Conservation (phyloP, 1,140 invertebrate species). For the Phortica variegata region DNA sequence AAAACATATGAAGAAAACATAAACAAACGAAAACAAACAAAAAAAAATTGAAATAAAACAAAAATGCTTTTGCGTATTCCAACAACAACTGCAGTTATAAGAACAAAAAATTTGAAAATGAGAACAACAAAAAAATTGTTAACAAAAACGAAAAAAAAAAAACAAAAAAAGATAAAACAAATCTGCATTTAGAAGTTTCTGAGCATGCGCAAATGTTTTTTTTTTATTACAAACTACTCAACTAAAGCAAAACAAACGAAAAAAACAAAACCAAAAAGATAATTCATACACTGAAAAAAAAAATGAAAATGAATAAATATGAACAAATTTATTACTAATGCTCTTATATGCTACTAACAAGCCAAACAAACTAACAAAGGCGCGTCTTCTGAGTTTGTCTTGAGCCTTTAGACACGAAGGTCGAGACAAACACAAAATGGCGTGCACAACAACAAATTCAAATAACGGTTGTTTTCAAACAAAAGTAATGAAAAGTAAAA, state of each 20-base stretch:
- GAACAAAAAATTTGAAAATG: constrained; percentile 15
- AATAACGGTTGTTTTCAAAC: too few relatives aligned
- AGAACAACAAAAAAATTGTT: constrained; percentile 13
- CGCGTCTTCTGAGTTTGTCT: too few relatives aligned
- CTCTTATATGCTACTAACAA: too few relatives aligned
- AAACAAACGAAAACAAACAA: constrained; percentile 12
- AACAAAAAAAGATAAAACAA: constrained; percentile 18
- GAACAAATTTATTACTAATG: too few relatives aligned
- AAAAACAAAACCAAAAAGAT: constrained; percentile 4
- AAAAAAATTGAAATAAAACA: constrained; percentile 9
- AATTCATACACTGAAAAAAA: neutral
- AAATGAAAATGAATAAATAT: too few relatives aligned
- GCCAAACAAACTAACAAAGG: too few relatives aligned
- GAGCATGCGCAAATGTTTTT: constrained; percentile 52
- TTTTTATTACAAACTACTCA: too few relatives aligned
- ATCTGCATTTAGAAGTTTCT: constrained; percentile 53
- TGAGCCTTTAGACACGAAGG: too few relatives aligned
- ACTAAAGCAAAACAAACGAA: constrained; percentile 1
- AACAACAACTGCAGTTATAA: constrained; percentile 3
- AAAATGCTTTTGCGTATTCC: constrained; percentile 15
- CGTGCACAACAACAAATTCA: too few relatives aligned
- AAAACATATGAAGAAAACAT: constrained; percentile 13
- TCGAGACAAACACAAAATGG: neutral
- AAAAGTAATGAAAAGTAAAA: too few relatives aligned
- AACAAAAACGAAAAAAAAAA: constrained; percentile 5